phyloP scores from a whole-genome alignment of 1,140 invertebrate species.

The Trachymyrmex cornetzi region DNA sequence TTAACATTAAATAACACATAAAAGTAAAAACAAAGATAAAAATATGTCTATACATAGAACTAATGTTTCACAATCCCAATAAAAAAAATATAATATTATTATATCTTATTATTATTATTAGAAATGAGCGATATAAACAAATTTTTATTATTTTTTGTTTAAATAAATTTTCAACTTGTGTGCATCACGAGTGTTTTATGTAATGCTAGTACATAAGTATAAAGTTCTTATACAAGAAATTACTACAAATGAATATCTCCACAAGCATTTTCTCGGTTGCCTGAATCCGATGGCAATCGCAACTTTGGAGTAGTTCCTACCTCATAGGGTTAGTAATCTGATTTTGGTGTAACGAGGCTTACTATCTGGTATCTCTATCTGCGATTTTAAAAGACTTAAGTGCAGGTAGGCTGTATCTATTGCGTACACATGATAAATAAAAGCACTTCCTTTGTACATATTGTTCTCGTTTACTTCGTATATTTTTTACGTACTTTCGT shows the following conservation, averaged over 20 bases:
- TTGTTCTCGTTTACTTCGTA: slow-evolving; percentile 16
- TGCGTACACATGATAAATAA: slow-evolving; percentile 13
- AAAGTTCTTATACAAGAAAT: slow-evolving; percentile 1
- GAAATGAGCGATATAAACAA: background rate
- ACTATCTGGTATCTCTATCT: slow-evolving; percentile 11
- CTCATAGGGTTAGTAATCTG: slow-evolving; percentile 26
- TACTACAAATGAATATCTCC: slow-evolving; percentile 25
- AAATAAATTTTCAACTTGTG: background rate
- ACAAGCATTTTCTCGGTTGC: slow-evolving; percentile 18
- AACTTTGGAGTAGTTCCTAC: background rate
- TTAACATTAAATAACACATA: too few relatives aligned
- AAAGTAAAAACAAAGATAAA: too few relatives aligned
- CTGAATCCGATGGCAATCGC: slow-evolving; percentile 16
- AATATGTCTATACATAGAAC: too few relatives aligned
- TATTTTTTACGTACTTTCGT: background rate
- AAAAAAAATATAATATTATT: background rate
- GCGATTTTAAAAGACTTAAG: slow-evolving; percentile 13
- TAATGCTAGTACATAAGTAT: background rate
- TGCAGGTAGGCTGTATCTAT: background rate
- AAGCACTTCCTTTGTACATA: slow-evolving; percentile 7
- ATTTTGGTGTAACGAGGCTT: slow-evolving; percentile 17
- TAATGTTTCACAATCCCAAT: too few relatives aligned
- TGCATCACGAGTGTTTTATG: background rate
- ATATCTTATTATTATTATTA: background rate
- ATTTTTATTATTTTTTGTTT: background rate